Evolutionary conservation across 2,113 vertebrate species (phyloP).

Genomic region (Strix aluco): DNA sequence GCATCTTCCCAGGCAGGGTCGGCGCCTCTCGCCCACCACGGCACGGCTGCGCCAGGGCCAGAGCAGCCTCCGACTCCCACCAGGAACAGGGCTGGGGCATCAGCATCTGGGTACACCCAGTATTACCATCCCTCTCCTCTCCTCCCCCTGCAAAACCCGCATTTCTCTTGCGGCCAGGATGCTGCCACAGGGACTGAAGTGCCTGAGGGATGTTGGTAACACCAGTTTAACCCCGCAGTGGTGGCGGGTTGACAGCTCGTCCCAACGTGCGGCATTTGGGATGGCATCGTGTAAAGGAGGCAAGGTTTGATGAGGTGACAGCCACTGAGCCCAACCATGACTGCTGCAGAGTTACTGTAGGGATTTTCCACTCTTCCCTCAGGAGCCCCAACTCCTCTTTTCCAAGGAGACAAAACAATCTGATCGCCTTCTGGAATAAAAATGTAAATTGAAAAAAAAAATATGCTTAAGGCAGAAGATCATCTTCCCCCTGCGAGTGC

Average conservation of each 20-base stretch:
- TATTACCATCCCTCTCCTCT: background rate
- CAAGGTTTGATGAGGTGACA: conserved; percentile 11
- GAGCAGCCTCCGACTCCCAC: background rate
- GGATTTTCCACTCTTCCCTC: background rate
- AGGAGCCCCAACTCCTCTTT: background rate
- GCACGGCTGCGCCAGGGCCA: background rate
- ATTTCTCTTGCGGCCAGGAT: background rate
- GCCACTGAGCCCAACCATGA: background rate
- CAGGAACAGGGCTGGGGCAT: background rate
- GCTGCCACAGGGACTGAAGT: background rate
- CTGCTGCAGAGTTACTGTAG: background rate
- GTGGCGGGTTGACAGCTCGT: fast-evolving
- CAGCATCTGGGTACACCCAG: background rate
- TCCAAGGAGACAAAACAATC: background rate
- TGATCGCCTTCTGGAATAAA: background rate
- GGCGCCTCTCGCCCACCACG: background rate
- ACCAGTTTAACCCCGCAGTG: background rate
- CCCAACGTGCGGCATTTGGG: background rate
- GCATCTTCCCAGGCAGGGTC: background rate
- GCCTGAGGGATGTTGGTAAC: background rate
- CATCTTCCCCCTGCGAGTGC: background rate
- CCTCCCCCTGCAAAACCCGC: background rate
- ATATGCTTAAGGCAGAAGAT: conserved; percentile 10
- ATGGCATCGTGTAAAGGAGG: background rate
- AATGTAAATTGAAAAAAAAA: background rate